A percentile compares a stretch with the other conserved stretches of the same genome.
These are phyloP conservation scores for Amaurobius ferox DNA, from an alignment of 2,888 invertebrate species.

Conservation along the genomic window DNA sequence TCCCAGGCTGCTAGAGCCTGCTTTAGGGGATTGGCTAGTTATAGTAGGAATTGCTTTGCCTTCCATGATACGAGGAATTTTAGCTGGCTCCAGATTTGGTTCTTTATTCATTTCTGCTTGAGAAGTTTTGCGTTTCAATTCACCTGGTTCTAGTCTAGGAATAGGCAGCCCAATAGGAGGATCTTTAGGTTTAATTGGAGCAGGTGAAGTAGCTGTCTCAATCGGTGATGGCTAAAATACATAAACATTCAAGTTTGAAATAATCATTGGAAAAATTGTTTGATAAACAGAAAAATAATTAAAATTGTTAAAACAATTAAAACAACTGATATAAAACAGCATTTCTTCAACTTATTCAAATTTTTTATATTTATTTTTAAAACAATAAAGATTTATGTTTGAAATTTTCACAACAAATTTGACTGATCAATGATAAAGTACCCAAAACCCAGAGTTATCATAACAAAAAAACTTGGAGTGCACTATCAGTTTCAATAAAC, in stretches of 20 bases:
- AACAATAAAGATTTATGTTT: too few relatives aligned
- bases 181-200: slow-evolving; percentile 62
- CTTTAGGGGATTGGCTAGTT: slow-evolving; percentile 38
- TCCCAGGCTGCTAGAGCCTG: slow-evolving; percentile 13
- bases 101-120: slow-evolving; percentile 35
- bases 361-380: too few relatives aligned
- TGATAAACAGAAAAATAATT: too few relatives aligned
- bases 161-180: slow-evolving; percentile 51
- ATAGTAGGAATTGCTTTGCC: slow-evolving; percentile 60
- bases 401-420: too few relatives aligned
- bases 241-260: not conserved
- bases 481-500: too few relatives aligned
- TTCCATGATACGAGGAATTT: slow-evolving; percentile 35
- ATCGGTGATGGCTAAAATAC: slow-evolving; percentile 54
- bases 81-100: slow-evolving; percentile 11
- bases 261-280: too few relatives aligned
- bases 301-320: too few relatives aligned
- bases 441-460: too few relatives aligned
- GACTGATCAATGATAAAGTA: too few relatives aligned
- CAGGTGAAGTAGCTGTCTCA: slow-evolving; percentile 51
- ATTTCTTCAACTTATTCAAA: too few relatives aligned
- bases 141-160: slow-evolving; percentile 57
- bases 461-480: too few relatives aligned
- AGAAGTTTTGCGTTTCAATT: slow-evolving; percentile 47
- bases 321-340: too few relatives aligned